Conservation (phyloP, 2,888 invertebrate species). For the Litoditis marina region DNA sequence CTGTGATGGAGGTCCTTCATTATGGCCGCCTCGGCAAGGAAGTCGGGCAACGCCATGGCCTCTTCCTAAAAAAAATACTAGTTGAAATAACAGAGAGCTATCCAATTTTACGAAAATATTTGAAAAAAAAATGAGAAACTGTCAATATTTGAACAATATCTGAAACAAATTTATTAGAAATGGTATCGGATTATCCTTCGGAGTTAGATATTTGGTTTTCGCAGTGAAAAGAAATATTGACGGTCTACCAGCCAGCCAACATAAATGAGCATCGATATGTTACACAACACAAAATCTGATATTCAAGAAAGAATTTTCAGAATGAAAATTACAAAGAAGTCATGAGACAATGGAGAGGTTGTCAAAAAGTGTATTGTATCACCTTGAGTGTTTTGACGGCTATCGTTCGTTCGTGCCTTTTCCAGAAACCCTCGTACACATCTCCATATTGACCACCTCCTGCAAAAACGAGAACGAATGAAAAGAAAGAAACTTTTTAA, state of each 20-base stretch:
- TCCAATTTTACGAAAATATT: neutral
- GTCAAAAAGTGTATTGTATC: too few relatives aligned
- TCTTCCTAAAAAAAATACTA: slow-evolving; percentile 74
- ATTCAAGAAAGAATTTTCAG: too few relatives aligned
- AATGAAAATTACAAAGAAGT: neutral
- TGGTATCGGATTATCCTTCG: too few relatives aligned
- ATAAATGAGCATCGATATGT: too few relatives aligned
- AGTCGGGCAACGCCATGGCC: slow-evolving; percentile 98
- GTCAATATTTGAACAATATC: too few relatives aligned
- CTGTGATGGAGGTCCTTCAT: slow-evolving; percentile 99
- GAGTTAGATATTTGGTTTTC: too few relatives aligned
- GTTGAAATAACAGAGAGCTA: neutral
- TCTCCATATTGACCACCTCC: slow-evolving; percentile 81
- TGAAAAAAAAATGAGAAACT: neutral
- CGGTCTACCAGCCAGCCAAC: too few relatives aligned
- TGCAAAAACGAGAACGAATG: slow-evolving; percentile 64
- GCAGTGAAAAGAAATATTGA: too few relatives aligned
- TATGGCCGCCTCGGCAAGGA: slow-evolving; percentile 95
- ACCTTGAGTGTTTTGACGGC: slow-evolving; percentile 95
- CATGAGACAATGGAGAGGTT: too few relatives aligned
- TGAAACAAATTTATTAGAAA: too few relatives aligned
- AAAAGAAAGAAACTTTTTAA: too few relatives aligned
- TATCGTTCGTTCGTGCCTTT: slow-evolving; percentile 89
- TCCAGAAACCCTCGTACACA: slow-evolving; percentile 94
- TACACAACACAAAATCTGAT: too few relatives aligned